These are phyloP conservation scores for Oncopodura yosiiana DNA, from an alignment of 1,140 invertebrate species.

Conservation along the genomic window DNA sequence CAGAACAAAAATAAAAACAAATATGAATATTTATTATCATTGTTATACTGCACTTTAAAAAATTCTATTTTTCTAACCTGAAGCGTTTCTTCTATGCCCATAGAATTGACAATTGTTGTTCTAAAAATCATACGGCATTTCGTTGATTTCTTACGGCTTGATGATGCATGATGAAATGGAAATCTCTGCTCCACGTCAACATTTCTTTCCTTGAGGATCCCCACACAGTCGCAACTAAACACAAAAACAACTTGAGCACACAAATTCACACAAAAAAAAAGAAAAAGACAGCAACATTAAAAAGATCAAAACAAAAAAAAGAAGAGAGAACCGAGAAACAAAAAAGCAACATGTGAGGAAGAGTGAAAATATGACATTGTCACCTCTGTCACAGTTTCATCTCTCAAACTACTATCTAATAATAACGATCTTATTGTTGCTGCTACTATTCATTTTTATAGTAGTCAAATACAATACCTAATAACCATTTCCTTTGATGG, in stretches of 20 bases:
- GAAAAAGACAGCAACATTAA: too few species aligned
- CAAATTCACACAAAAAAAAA: too few species aligned
- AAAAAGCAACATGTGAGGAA: too few species aligned
- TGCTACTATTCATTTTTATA: too few species aligned
- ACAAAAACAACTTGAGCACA: slow-evolving; percentile 11
- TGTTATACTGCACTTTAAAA: neutral
- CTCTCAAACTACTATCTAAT: too few species aligned
- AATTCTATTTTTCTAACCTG: slow-evolving; percentile 53
- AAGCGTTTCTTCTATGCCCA: slow-evolving; percentile 68
- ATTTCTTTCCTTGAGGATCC: slow-evolving; percentile 79
- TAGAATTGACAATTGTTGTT: slow-evolving; percentile 58
- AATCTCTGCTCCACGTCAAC: slow-evolving; percentile 91
- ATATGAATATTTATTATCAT: neutral
- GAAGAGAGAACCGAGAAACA: too few species aligned
- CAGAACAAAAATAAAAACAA: neutral
- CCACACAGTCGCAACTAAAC: slow-evolving; percentile 51
- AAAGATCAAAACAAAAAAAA: too few species aligned
- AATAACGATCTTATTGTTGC: too few species aligned
- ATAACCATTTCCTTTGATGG: slow-evolving; percentile 82
- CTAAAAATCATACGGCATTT: slow-evolving; percentile 90
- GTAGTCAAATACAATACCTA: too few species aligned
- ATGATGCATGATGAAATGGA: slow-evolving; percentile 54
- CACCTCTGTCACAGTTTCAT: too few species aligned
- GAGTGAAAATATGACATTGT: too few species aligned
- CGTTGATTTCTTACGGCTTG: slow-evolving; percentile 87